Evolutionary conservation across 2,888 invertebrate species (phyloP), one percentile per base, ranked within the genome.

Genomic region (Calameuta filiformis): DNA sequence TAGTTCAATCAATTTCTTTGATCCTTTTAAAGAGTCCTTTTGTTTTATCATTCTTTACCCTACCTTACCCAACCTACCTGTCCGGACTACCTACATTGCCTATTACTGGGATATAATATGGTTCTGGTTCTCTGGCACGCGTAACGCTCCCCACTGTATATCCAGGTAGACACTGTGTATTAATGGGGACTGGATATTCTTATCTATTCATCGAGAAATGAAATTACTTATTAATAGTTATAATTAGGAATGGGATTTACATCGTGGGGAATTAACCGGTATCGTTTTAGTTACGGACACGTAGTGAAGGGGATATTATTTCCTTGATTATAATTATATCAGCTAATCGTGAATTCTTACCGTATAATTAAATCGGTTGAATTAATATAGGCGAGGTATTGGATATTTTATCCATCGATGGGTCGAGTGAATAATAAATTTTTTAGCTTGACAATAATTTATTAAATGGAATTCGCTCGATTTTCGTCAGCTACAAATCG

Each of bases 171-270:
- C 23, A 56, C 33, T 33, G 23, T 56, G 56, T 23, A 56, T 56
- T 56, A 23, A 56, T 23, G 56, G 56, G 2, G 56, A 56, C 56
- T 56, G 23, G 56, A 56, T 23, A 23, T 56, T 71, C 31, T 77
- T 77, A 77, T 77, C 77, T 77, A 37, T 69, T 68, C 31, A 77
- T 77, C 77, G 69, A 15, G 40, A 75, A 77, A 77, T 77, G 34
- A 75, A 77, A 77, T 77, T 77, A 75, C 71, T 75, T 75, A 77
- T 77, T 75, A 77, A 77, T 77, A 77, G 75, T 37, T 11, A 71
- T 77, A 75, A 77, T 77, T 77, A 74, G 56, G 71, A 77, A 69
- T 75, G 56, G 69, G 75, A 77, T 77, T 75, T 77, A 77, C 77
- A 56, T 56, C 56, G 56, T 9, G 6, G 56, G 15, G 56, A 56